Evolutionary conservation across 1,140 invertebrate species (phyloP), one percentile per base, ranked within the genome.

Genomic region (Pogonognathellus flavescens): DNA sequence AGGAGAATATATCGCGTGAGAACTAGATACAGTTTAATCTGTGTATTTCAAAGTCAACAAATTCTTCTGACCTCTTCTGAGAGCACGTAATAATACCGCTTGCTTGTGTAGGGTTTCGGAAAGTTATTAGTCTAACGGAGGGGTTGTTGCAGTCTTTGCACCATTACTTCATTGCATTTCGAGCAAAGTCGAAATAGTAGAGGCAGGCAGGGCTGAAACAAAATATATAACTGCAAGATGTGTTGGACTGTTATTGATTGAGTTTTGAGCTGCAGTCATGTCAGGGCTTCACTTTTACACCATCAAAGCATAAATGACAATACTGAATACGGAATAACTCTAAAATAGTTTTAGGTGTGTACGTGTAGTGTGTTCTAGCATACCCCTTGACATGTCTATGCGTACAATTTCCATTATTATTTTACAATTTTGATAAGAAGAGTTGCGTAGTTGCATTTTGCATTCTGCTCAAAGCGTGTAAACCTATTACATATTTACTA

Each of bases 241-340:
- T 49, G 70, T 50, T 31, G 16, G n/a, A 76, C 25, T 49, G 70
- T 76, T 76, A 76, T 76, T 76, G 70, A 76, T 76, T 76, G 70
- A 76, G 70, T 76, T 76, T 50, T 50, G 70, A 76, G 70, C 25
- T 49, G 31, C 70, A 76, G 70, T 31, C 70, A 76, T 49, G 41
- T 13, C 10, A 76, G n/a, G 11, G 22, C 62, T 41, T 41, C 31
- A 41, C 31, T 41, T 41, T 41, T 41, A 41, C 31, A 41, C 31
- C 31, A 41, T 41, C 31, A 41, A 1, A 41, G 31, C 31, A 41
- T 41, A 41, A 41, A 41, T 41, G 31, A 41, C 31, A 41, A 41
- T 41, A 1, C 31, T 41, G 31, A 41, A 41, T 41, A 41, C 6
- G 1, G 31, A 41, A 41, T 41, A 41, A 41, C 31, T 41, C 31